A percentile compares a stretch with the other conserved stretches of the same genome.
Conservation (phyloP, 2,113 vertebrate species). For the human (Homo sapiens) region DNA sequence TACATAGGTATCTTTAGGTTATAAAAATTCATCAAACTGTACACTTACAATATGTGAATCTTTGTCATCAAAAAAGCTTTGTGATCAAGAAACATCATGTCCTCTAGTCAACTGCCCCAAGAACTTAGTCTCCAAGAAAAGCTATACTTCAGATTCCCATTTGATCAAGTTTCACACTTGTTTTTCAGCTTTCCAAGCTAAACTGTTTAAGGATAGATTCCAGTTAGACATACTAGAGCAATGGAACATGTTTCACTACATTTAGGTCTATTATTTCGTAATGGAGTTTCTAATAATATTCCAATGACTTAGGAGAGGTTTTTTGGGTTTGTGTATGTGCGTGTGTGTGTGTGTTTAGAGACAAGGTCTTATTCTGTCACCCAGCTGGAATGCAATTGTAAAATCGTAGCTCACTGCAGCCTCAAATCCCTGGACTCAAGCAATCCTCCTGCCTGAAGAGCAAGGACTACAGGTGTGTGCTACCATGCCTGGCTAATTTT, state of each 20-base stretch:
- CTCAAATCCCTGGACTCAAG: too few relatives aligned
- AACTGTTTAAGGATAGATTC: conserved; percentile 10
- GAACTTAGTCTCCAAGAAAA: conserved; percentile 49
- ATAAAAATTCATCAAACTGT: conserved; percentile 41
- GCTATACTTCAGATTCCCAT: conserved; percentile 43
- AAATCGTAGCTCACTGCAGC: too few relatives aligned
- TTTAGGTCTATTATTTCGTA: conserved; percentile 32
- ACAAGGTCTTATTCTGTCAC: too few relatives aligned
- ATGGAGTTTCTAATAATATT: not conserved
- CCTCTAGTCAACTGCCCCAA: conserved; percentile 19
- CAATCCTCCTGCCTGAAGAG: too few relatives aligned
- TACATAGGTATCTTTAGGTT: conserved; percentile 1
- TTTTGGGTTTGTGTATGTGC: too few relatives aligned
- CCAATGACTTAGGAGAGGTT: not conserved
- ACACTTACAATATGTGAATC: conserved; percentile 6
- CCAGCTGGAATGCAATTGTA: too few relatives aligned
- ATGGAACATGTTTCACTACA: not conserved
- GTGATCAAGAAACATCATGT: conserved; percentile 41
- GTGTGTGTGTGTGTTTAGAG: too few relatives aligned
- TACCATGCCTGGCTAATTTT: too few relatives aligned
- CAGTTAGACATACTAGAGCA: conserved; percentile 22
- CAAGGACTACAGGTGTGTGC: too few relatives aligned
- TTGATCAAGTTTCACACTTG: conserved; percentile 42
- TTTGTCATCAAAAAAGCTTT: conserved; percentile 14
- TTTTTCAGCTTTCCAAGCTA: conserved; percentile 41